Percentiles rank a stretch among this genome's conserved stretches.
Conservation (phyloP, 2,888 invertebrate species). For the Platynereis dumerilii region DNA sequence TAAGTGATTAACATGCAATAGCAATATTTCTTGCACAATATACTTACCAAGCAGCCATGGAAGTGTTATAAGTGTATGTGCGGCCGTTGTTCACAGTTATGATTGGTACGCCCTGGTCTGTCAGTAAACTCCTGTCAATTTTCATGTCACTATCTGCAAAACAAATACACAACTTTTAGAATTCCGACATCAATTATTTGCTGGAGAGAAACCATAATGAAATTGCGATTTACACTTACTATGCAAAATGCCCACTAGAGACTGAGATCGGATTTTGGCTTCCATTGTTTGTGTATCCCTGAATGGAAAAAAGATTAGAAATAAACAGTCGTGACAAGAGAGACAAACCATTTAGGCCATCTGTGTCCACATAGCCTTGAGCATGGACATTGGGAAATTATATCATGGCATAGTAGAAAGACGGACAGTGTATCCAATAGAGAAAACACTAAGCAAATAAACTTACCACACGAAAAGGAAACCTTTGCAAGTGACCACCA, state of each 20-base stretch:
- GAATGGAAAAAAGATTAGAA: slow-evolving; percentile 10
- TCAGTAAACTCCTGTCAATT: slow-evolving; percentile 66
- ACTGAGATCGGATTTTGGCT: slow-evolving; percentile 71
- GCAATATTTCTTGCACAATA: too few species aligned
- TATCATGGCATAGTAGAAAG: too few species aligned
- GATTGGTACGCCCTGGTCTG: slow-evolving; percentile 81
- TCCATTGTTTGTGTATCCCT: slow-evolving; percentile 69
- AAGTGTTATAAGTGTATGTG: slow-evolving; percentile 82
- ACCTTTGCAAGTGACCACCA: slow-evolving; percentile 69
- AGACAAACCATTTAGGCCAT: too few species aligned
- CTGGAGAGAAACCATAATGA: slow-evolving; percentile 17
- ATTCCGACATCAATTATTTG: not conserved
- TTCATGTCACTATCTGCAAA: slow-evolving; percentile 42
- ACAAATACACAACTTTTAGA: not conserved
- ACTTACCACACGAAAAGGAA: slow-evolving; percentile 57
- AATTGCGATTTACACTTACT: slow-evolving; percentile 46
- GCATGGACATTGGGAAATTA: too few species aligned
- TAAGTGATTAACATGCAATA: too few species aligned
- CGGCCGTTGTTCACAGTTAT: slow-evolving; percentile 84
- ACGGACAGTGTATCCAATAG: too few species aligned
- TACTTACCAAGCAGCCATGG: slow-evolving; percentile 70
- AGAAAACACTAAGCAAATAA: too few species aligned
- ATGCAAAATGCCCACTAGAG: slow-evolving; percentile 66
- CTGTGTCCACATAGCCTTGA: too few species aligned
- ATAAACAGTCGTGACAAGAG: not conserved